phyloP scores from a whole-genome alignment of 2,797 vertebrate species.

The Siniperca scherzeri region DNA sequence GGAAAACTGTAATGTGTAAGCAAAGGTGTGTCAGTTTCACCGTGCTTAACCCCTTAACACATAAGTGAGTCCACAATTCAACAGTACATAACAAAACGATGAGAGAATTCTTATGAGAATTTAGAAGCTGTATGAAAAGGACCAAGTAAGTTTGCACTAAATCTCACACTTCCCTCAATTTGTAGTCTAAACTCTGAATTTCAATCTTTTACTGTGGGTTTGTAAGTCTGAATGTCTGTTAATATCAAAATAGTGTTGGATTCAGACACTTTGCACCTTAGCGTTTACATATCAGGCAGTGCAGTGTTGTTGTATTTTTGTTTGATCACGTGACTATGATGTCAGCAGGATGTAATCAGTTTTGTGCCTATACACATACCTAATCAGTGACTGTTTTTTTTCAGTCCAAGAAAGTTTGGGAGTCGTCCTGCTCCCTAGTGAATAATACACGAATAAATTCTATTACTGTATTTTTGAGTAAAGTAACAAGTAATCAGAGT shows the following conservation, averaged over 20 bases:
- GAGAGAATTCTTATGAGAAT: no score
- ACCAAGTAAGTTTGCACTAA: not conserved
- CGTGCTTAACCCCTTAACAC: constrained; percentile 5
- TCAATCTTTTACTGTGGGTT: not conserved
- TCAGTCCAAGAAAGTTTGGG: no score
- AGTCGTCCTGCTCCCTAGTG: no score
- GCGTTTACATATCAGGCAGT: not conserved
- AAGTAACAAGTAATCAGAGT: no score
- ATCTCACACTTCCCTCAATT: not conserved
- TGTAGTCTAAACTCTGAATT: not conserved
- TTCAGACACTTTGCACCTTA: no score
- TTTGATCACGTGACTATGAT: not conserved
- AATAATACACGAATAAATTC: not conserved
- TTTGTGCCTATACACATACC: not conserved
- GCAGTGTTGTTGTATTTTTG: no score
- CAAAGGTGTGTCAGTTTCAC: constrained; percentile 12
- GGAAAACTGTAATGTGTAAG: constrained; percentile 49
- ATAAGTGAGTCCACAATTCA: no score
- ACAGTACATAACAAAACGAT: no score
- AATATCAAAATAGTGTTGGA: not conserved
- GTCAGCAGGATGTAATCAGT: not conserved
- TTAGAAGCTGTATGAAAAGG: no score
- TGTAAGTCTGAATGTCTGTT: not conserved
- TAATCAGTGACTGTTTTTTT: no score
- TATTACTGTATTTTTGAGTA: not conserved